Base-by-base conservation (phyloP, 2,888 invertebrate genomes). In the Lysandra bellargus region DNA sequence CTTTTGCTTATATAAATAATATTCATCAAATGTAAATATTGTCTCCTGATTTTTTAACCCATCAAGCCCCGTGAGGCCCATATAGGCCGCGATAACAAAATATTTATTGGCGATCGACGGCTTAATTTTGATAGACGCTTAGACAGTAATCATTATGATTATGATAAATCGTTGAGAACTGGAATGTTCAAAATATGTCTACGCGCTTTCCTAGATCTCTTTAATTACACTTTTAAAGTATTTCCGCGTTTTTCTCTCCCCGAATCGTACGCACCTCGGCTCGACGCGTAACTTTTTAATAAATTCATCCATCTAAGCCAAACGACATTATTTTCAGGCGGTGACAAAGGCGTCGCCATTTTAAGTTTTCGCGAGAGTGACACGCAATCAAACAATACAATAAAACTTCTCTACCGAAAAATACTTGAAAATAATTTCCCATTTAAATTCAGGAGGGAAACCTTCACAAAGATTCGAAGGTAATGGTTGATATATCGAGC, bases 381-480 rank as follows among this genome's bases (percentile, higher is more conserved):
- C 94, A 93, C 88, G 92, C 91, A 94, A 94, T 94, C 94, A 94
- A 94, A 94, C 92, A 94, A 93, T 94, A 94, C 93, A 94, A 94
- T 94, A 93, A 94, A 94, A 93, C 90, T 93, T 93, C 91, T 92
- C 89, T 90, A 85, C 88, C 90, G 89, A 93, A 94, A 94, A 94
- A 93, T 94, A 92, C 93, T 94, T 93, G 89, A 93, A 92, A 93
- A 94, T 94, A 94, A 94, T 94, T 94, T 90, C 85, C 91, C 92
- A 93, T 94, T 94, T 94, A 94, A 94, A 94, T 94, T 93, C 94
- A 92, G 91, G 86, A 90, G 87, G 85, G 86, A 84, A 86, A 86
- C 86, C 87, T 88, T 90, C 89, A 94, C 93, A 93, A 93, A 92
- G 92, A 89, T 89, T 87, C 84, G 85, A 87, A 91, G 91, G 83